Base-by-base conservation (phyloP, 2,888 invertebrate genomes). In the Dolomedes plantarius region DNA sequence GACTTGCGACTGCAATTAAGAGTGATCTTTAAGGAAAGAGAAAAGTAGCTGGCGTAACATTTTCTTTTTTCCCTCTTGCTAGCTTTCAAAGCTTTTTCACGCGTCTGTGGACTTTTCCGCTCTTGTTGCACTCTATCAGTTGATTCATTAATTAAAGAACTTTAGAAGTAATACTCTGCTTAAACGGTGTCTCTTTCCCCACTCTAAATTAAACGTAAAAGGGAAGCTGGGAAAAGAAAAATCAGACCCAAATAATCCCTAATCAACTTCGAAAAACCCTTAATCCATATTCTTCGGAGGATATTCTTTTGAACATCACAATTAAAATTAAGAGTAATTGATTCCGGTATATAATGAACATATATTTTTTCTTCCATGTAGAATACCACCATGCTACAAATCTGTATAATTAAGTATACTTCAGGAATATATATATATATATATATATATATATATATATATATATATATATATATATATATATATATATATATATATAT, bases 61-160 rank as follows among this genome's bases (percentile, higher is more conserved):
- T 74, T 75, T n/a, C n/a, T n/a, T n/a, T n/a, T 62, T 82, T 82
- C 32, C 64, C 50, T 41, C n/a, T 28, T 28, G 41, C 16, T 27
- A 16, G 41, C 62, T 50, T 62, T 62, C 64, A 64, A 76, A 39
- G 31, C 75, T 65, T 46, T 75, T 39, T 82, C 82, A 69, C 82
- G 76, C 71, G 36, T 62, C 82, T 31, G 27, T 76, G 64, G 69
- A 65, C 64, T 82, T 64, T 72, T 62, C 46, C 36, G 39, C 69
- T 67, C 80, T 72, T 74, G 73, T 73, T 80, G 80, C 73, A 36
- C 64, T 67, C 56, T 67, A 80, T 80, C 73, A 80, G 67, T 50
- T 27, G 67, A 73, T 80, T 73, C 80, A 80, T 80, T 80, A 80
- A 80, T 80, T 80, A 80, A 73, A 80, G 73, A 73, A 67, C 56